Percentiles rank a stretch among this genome's conserved stretches.
Evolutionary conservation across 2,888 invertebrate genomes (phyloP).

Genomic region (Palloptera scutellata): DNA sequence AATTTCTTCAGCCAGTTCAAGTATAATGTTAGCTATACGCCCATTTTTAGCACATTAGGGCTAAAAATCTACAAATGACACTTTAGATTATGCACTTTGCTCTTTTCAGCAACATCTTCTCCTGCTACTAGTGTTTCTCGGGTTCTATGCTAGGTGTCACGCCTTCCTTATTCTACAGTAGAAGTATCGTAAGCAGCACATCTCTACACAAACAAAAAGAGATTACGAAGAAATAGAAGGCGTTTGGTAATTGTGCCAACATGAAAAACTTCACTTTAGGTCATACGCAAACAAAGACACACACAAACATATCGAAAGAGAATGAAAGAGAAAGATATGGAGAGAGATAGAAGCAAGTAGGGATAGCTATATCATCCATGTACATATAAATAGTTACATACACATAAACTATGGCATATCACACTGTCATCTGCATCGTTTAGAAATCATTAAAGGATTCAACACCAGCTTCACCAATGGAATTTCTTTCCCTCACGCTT

Average conservation of each 20-base stretch:
- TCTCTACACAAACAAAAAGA: too few species aligned
- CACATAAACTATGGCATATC: conserved; percentile 29
- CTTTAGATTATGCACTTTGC: conserved; percentile 34
- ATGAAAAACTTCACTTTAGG: not conserved
- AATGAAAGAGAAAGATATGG: not conserved
- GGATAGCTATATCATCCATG: not conserved
- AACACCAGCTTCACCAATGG: not conserved
- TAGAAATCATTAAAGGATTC: conserved; percentile 30
- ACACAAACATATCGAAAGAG: not conserved
- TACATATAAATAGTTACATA: not conserved
- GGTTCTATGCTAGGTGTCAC: too few species aligned
- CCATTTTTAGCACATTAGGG: conserved; percentile 26
- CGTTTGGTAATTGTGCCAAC: too few species aligned
- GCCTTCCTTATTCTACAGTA: too few species aligned
- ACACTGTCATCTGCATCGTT: conserved; percentile 29
- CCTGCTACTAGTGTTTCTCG: too few species aligned
- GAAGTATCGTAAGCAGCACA: too few species aligned
- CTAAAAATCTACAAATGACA: conserved; percentile 32
- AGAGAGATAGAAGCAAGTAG: not conserved
- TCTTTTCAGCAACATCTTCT: not conserved
- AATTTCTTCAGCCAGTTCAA: too few species aligned
- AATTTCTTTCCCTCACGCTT: too few species aligned
- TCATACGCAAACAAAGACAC: conserved; percentile 1
- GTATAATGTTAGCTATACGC: conserved; percentile 9
- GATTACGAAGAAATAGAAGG: too few species aligned